Conservation (phyloP, 2,113 vertebrate species). For the Ursus arctos region DNA sequence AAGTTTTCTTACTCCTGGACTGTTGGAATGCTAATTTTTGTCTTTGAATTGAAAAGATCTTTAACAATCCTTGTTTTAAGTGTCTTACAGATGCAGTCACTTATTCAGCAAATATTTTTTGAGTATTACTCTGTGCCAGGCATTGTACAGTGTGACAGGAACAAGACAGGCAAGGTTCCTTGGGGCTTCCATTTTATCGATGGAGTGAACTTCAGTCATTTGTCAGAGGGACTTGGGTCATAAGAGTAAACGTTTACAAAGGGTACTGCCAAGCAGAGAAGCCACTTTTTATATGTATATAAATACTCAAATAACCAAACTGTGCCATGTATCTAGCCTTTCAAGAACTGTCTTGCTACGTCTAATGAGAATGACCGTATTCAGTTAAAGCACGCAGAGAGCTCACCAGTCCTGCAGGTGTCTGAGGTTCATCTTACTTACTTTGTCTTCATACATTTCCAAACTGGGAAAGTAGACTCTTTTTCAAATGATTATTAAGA, state of each 20-base stretch:
- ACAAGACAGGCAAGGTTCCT: neutral
- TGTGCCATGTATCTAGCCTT: neutral
- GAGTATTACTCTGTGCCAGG: neutral
- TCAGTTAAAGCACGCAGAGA: neutral
- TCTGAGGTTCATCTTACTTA: neutral
- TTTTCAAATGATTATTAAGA: conserved; percentile 5
- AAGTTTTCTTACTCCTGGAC: neutral
- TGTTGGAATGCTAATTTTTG: neutral
- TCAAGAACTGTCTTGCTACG: neutral
- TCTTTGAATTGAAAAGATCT: conserved; percentile 12
- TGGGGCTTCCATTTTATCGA: neutral
- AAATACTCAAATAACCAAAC: neutral
- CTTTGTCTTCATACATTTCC: conserved; percentile 17
- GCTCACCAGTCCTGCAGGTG: neutral
- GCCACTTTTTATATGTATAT: neutral
- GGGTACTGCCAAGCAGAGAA: neutral
- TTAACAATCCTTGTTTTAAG: conserved; percentile 45
- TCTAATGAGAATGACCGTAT: neutral
- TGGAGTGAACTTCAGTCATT: neutral
- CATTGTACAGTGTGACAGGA: neutral
- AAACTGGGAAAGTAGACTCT: neutral
- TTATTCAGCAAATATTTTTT: neutral
- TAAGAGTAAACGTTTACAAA: neutral
- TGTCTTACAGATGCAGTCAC: neutral
- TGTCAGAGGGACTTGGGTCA: neutral